Conservation (phyloP, 2,797 vertebrate species). For the Centroberyx gerrardi region DNA sequence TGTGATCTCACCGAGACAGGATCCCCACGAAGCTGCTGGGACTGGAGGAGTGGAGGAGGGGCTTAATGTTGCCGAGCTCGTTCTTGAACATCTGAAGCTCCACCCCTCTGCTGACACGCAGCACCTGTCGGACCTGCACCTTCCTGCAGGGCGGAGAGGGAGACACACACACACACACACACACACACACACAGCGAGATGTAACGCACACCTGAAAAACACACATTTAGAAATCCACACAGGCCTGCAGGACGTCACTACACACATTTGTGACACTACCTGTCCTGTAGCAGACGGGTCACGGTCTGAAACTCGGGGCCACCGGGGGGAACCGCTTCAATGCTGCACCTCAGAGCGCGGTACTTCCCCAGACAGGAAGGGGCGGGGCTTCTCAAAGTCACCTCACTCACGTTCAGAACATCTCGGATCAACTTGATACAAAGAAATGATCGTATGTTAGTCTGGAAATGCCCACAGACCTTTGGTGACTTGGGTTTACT, state of each 20-base stretch:
- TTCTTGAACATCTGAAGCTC: constrained; percentile 86
- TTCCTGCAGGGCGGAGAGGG: constrained; percentile 40
- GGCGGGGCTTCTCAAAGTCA: constrained; percentile 76
- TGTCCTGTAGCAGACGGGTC: constrained; percentile 74
- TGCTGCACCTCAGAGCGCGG: constrained; percentile 88
- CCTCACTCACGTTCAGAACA: constrained; percentile 87
- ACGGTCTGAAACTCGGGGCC: constrained; percentile 82
- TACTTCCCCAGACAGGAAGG: constrained; percentile 88
- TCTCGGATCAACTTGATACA: constrained; percentile 88
- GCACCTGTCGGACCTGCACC: constrained; percentile 84
- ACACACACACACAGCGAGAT: background rate
- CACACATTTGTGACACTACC: constrained; percentile 65
- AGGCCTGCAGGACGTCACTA: too few relatives aligned
- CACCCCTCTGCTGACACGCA: constrained; percentile 82
- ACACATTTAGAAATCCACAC: too few relatives aligned
- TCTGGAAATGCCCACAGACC: constrained; percentile 2
- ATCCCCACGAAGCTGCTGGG: constrained; percentile 90
- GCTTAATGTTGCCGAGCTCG: constrained; percentile 82
- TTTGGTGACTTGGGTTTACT: background rate
- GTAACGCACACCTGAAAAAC: too few relatives aligned
- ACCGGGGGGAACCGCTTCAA: constrained; percentile 79
- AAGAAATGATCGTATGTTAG: constrained; percentile 20
- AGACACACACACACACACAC: background rate
- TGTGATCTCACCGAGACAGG: constrained; percentile 88
- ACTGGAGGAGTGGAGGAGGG: constrained; percentile 88